A percentile compares a stretch with the other conserved stretches of the same genome.
phyloP scores from a whole-genome alignment of 2,113 vertebrate species.

The Ochotona curzoniae region DNA sequence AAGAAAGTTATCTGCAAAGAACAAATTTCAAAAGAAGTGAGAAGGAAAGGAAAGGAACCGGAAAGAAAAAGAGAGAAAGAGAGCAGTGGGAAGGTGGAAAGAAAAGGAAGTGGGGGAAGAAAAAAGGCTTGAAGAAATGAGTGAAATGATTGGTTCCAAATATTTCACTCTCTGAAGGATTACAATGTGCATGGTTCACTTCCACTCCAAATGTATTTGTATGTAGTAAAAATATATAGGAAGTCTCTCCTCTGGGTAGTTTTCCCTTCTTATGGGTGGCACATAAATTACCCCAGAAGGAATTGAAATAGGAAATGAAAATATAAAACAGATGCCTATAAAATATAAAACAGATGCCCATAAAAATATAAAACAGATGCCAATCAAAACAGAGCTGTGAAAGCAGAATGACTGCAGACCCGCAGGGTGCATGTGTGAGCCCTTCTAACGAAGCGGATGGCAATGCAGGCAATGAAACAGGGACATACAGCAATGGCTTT shows the following conservation, averaged over 20 bases:
- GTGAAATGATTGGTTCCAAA: neutral
- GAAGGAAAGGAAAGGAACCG: neutral
- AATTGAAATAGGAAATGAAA: constrained; percentile 16
- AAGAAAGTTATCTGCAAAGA: constrained; percentile 13
- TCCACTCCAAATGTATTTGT: constrained; percentile 7
- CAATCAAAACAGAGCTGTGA: neutral
- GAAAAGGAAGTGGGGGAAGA: neutral
- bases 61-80: neutral
- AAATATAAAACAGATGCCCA: too few relatives aligned
- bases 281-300: constrained; percentile 44
- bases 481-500: neutral
- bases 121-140: too few relatives aligned
- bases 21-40: neutral
- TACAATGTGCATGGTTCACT: neutral
- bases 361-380: neutral
- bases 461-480: neutral
- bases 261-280: neutral
- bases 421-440: neutral
- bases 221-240: constrained; percentile 8
- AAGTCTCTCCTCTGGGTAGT: neutral
- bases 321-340: constrained; percentile 16
- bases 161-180: neutral
- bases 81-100: neutral
- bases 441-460: neutral
- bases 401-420: neutral